Evolutionary conservation across 2,113 vertebrate species (phyloP), one percentile per base, ranked within the genome.

Genomic region (Rhea americana): DNA sequence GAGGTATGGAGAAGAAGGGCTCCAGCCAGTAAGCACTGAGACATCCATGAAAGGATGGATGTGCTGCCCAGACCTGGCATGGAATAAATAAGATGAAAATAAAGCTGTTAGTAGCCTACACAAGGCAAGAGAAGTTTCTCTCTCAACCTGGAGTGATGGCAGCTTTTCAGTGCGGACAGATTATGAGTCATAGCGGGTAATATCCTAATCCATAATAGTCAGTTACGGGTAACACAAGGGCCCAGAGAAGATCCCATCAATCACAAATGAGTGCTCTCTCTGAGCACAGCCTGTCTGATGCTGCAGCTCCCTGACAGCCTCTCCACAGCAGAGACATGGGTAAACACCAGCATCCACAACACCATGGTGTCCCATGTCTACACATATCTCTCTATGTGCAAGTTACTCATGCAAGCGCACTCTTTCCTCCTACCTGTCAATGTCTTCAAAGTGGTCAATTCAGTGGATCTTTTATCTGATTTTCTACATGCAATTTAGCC

Each of bases 381-480:
- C 48, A 53, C 68, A 50, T 32, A 28, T 24, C 45, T 32, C 32
- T 21, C 21, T 9, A 22, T 22, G 45, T 48, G 21, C 21, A 9
- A 56, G 55, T 18, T 15, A 26, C 65, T 47, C 65, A 71, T 37
- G 6, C 11, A 45, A 58, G 9, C 15, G 8, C 15, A 1, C 26
- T 58, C 35, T 82, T 21, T 28, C 10, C 70, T 41, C 67, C 13
- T 59, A 43, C 3, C 55, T 77, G 28, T 39, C 48, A 37, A 24
- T 72, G n/a, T 30, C 35, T 37, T 35, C 45, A 66, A 94, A 84
- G 65, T 74, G 77, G 90, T 91, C 89, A 75, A 84, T 73, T 86
- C 41, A 39, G 83, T 86, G 81, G 91, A 92, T 93, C 81, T 89
- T 89, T 93, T 83, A 77, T 74, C 93, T 90, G 55, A 16, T 63